A percentile compares a stretch with the other conserved stretches of the same genome.
Conservation (phyloP, 1,140 invertebrate genomes). For the Drosophila leontia region DNA sequence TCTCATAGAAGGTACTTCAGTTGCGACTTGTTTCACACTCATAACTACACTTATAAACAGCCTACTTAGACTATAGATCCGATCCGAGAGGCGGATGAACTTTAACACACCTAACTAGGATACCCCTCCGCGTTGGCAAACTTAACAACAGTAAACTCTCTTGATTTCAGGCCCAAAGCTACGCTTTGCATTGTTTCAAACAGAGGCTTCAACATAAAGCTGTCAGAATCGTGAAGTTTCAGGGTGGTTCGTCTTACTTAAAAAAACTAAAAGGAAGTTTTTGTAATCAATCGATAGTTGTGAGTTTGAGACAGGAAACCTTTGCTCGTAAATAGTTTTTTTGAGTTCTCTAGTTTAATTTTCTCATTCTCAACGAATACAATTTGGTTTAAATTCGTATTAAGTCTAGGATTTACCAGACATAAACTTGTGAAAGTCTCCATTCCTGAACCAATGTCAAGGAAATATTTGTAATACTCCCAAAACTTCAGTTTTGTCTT, state of each 20-base stretch:
- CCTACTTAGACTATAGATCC: constrained; percentile 25
- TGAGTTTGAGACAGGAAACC: neutral
- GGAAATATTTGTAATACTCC: constrained; percentile 4
- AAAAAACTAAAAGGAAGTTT: too few relatives aligned
- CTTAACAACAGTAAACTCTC: constrained; percentile 63
- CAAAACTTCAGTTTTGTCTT: neutral
- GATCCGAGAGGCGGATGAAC: constrained; percentile 44
- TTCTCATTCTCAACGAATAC: neutral
- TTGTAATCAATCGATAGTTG: neutral
- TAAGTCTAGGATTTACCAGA: neutral
- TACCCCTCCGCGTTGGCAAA: constrained; percentile 46
- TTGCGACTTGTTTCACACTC: constrained; percentile 70
- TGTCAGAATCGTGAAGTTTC: constrained; percentile 20
- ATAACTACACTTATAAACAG: constrained; percentile 26
- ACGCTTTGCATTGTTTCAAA: constrained; percentile 64
- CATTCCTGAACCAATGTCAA: neutral
- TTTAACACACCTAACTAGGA: constrained; percentile 63
- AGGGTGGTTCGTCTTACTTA: constrained; percentile 8
- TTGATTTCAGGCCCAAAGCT: constrained; percentile 56
- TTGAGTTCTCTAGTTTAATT: neutral
- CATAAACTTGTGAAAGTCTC: neutral
- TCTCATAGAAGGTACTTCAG: constrained; percentile 71
- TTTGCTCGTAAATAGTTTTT: neutral
- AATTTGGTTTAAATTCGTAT: neutral
- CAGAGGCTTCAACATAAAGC: constrained; percentile 66